Conservation (phyloP, 2,113 vertebrate species). For the Notothenia coriiceps region DNA sequence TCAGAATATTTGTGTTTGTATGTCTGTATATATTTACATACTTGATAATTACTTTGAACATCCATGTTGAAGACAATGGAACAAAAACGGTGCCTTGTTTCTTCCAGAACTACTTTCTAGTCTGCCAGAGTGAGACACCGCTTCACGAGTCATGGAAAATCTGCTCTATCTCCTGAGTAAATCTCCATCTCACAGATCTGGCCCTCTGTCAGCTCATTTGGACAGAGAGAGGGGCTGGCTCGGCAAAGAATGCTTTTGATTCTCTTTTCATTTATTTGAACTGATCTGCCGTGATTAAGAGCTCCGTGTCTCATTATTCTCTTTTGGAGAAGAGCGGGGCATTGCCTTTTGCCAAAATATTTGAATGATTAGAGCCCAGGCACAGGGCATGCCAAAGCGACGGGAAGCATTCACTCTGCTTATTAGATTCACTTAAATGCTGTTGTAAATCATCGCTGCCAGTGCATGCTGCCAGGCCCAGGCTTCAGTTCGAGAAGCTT, state of each 20-base stretch:
- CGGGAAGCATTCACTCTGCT: conserved; percentile 93
- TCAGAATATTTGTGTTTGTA: conserved; percentile 59
- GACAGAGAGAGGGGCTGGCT: conserved; percentile 83
- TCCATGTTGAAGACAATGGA: conserved; percentile 52
- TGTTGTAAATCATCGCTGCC: conserved; percentile 92
- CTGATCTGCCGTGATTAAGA: conserved; percentile 97
- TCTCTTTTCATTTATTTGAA: conserved; percentile 98
- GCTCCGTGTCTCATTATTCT: conserved; percentile 87
- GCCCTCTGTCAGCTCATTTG: conserved; percentile 93
- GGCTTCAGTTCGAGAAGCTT: conserved; percentile 72
- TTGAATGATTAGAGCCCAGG: conserved; percentile 94
- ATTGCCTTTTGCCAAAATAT: conserved; percentile 93
- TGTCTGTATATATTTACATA: conserved; percentile 38
- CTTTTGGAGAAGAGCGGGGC: conserved; percentile 83
- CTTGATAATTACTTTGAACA: conserved; percentile 62
- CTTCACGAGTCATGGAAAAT: conserved; percentile 70
- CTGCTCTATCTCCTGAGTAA: conserved; percentile 73
- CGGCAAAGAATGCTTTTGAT: conserved; percentile 92
- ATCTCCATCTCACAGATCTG: conserved; percentile 86
- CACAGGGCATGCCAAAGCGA: conserved; percentile 90
- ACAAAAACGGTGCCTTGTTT: conserved; percentile 56
- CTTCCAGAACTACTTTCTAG: conserved; percentile 49
- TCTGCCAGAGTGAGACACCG: conserved; percentile 66
- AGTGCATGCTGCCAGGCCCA: conserved; percentile 78
- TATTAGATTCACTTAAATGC: conserved; percentile 94